Evolutionary conservation across 2,888 invertebrate genomes (phyloP), one percentile per base, ranked within the genome.

Genomic region (Torymus tubicola): DNA sequence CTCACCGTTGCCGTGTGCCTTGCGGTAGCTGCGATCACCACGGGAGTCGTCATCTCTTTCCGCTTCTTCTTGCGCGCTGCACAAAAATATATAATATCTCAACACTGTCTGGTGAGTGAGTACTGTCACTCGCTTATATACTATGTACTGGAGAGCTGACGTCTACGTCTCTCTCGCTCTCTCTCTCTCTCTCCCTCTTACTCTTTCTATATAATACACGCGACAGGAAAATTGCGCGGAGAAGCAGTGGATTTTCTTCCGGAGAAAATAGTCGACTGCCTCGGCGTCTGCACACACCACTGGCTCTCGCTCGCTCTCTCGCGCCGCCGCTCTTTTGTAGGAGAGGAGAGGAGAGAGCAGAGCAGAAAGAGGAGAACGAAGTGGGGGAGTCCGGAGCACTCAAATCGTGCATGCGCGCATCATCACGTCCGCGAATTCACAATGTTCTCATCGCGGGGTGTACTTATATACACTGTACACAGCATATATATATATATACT

Each of bases 1-100:
- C 94, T 94, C 92, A 97, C 97, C 87, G 97, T 96, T 50, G 96
- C 96, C 53, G 96, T 96, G 87, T 97, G 97, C 91, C 95, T 96
- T 83, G 94, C 94, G 79, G 96, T 94, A 82, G 97, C 96, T 87
- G 96, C 94, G 87, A 97, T 94, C 87, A 97, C 93, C 85, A 97
- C 96, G 83, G 96, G 96, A 90, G 94, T 94, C 82, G 93, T 86
- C 89, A 90, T 90, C 81, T 78, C 85, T 57, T 60, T 75, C 42
- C 57, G 42, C n/a, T 78, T 80, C 61, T 80, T 82, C 16, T 60
- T 16, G 18, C 78, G 52, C 55, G 60, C 81, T 75, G 63, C 52
- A 78, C 65, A 74, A 58, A 73, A 82, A 42, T 42, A 42, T 42
- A 42, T n/a, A n/a, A n/a, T n/a, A 42, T 42, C 42, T 42, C 42